These are phyloP conservation scores for Anthopleura sola DNA, from an alignment of 64 coral and sea anemone genomes.

Conservation along the genomic window DNA sequence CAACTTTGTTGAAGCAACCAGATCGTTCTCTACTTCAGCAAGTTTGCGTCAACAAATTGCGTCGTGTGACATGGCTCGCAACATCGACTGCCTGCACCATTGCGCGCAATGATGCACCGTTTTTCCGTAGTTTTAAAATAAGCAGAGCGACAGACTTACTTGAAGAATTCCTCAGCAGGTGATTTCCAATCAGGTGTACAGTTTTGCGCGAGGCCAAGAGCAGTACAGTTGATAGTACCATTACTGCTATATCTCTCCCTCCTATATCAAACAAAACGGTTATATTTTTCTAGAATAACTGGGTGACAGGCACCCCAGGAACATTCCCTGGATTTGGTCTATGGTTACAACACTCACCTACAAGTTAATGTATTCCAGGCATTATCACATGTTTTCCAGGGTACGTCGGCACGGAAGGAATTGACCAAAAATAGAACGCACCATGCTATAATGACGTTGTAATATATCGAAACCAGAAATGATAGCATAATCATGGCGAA, in stretches of 20 bases:
- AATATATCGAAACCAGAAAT: slow-evolving; percentile 58
- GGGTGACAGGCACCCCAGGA: neutral
- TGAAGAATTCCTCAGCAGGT: slow-evolving; percentile 59
- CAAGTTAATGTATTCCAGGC: slow-evolving; percentile 46
- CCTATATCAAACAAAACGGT: neutral
- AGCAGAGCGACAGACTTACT: slow-evolving; percentile 16
- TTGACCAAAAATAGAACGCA: slow-evolving; percentile 58
- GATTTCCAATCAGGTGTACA: slow-evolving; percentile 41
- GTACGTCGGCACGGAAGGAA: slow-evolving; percentile 57
- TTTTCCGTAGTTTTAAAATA: no score
- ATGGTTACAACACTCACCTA: neutral
- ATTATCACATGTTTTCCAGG: slow-evolving; percentile 67
- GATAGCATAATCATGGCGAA: slow-evolving; percentile 64
- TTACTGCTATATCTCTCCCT: neutral
- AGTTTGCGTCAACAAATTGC: no score
- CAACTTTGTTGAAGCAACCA: no score
- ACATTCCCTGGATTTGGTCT: no score
- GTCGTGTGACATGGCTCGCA: no score
- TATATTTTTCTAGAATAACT: no score
- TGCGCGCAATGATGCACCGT: no score
- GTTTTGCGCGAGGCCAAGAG: neutral
- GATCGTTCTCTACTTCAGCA: no score
- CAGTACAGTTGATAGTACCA: slow-evolving; percentile 30
- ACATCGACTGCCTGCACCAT: no score
- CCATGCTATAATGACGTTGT: slow-evolving; percentile 75